phyloP scores from a whole-genome alignment of 2,888 invertebrate species.

The Nebria brevicollis region DNA sequence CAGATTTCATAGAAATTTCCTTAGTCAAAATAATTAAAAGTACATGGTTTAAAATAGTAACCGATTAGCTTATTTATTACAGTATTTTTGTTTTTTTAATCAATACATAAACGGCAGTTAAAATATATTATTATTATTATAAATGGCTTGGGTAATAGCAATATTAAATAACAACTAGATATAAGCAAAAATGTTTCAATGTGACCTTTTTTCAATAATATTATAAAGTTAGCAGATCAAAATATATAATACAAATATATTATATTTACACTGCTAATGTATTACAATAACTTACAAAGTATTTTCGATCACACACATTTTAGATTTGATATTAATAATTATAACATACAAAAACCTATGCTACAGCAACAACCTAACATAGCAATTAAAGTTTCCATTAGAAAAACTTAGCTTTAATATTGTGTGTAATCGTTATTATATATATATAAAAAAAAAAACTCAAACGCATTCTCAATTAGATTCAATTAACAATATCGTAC shows the following conservation, averaged over 20 bases:
- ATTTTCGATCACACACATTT: constrained; percentile 26
- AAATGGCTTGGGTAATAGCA: constrained; percentile 46
- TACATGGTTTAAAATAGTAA: constrained; percentile 38
- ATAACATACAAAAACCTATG: constrained; percentile 43
- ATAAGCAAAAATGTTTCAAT: constrained; percentile 45
- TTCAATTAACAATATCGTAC: constrained; percentile 14
- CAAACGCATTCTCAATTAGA: constrained; percentile 9
- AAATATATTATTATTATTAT: constrained; percentile 37
- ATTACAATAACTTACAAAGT: constrained; percentile 17
- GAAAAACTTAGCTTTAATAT: not conserved
- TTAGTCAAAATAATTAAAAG: constrained; percentile 30
- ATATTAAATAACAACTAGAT: constrained; percentile 46
- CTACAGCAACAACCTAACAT: constrained; percentile 45
- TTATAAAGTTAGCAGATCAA: constrained; percentile 41
- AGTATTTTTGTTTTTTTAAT: constrained; percentile 43
- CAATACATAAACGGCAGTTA: constrained; percentile 46
- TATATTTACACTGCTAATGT: constrained; percentile 15
- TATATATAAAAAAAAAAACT: not conserved
- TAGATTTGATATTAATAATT: constrained; percentile 25
- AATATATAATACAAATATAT: constrained; percentile 40
- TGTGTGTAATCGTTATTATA: not conserved
- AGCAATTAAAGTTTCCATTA: not conserved
- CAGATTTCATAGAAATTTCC: not conserved
- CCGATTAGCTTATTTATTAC: constrained; percentile 45
- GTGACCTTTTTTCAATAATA: constrained; percentile 45